Conservation (phyloP, 2,797 vertebrate species). For the Coregonus sp. region DNA sequence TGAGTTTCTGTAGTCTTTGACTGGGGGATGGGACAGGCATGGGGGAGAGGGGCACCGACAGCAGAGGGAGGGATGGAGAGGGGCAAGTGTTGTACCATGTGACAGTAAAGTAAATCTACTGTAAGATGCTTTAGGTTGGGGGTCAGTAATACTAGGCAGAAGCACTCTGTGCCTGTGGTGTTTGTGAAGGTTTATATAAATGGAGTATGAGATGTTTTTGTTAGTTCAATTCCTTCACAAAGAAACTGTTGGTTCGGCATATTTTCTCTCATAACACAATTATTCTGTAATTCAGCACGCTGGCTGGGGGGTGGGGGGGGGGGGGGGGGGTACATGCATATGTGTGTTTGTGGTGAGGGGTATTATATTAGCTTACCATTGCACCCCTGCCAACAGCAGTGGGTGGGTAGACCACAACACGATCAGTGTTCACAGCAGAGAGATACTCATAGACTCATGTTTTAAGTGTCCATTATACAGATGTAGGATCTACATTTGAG, state of each 20-base stretch:
- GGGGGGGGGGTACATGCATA: background rate
- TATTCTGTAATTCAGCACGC: constrained; percentile 67
- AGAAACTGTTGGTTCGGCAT: constrained; percentile 64
- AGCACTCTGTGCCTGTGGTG: constrained; percentile 36
- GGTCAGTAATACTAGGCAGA: background rate
- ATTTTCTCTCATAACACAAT: constrained; percentile 66
- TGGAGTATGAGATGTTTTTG: background rate
- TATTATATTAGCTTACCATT: background rate
- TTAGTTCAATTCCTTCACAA: background rate
- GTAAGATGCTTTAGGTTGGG: background rate
- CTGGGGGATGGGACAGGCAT: background rate
- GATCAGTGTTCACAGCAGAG: background rate
- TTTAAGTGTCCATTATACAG: background rate
- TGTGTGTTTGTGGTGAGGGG: constrained; percentile 3
- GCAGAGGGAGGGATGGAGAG: background rate
- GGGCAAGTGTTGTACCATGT: background rate
- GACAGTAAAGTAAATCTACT: background rate
- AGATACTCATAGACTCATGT: background rate
- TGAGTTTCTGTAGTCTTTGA: background rate
- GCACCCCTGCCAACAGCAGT: background rate
- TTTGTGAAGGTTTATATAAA: constrained; percentile 54
- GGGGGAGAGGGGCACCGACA: too few relatives aligned
- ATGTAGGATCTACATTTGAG: too few relatives aligned
- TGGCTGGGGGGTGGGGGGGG: background rate
- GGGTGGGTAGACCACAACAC: background rate